phyloP scores from a whole-genome alignment of 1,140 invertebrate genomes.

The Cyphomyrmex costatus region DNA sequence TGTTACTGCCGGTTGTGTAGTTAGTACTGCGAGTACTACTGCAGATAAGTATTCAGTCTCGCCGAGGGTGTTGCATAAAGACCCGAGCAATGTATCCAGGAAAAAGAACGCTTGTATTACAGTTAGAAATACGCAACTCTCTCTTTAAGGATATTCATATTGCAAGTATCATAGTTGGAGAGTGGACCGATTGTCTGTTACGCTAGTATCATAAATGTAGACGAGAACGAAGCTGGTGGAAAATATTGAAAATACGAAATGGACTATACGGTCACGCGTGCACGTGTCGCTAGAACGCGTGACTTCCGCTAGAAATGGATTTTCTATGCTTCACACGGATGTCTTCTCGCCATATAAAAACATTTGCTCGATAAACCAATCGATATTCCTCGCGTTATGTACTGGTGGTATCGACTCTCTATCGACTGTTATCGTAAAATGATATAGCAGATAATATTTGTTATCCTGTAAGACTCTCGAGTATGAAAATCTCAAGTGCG shows the following conservation, averaged over 20 bases:
- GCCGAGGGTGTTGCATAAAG: conserved; percentile 28
- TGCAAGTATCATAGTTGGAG: neutral
- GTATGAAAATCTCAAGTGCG: too few relatives aligned
- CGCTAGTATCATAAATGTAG: neutral
- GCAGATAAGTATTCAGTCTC: neutral
- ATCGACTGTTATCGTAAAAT: neutral
- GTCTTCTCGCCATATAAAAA: conserved; percentile 9
- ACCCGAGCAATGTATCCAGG: neutral
- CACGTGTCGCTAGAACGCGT: conserved; percentile 49
- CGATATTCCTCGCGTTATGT: neutral
- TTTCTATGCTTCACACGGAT: conserved; percentile 6
- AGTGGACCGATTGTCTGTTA: neutral
- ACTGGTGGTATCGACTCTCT: conserved; percentile 24
- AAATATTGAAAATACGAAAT: conserved; percentile 57
- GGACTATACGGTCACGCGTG: conserved; percentile 54
- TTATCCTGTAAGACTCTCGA: neutral
- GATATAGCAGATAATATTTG: neutral
- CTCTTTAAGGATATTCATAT: neutral
- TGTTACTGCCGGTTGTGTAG: too few relatives aligned
- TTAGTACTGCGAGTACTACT: neutral
- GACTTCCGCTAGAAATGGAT: conserved; percentile 63
- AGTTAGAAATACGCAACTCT: neutral
- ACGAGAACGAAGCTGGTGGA: neutral
- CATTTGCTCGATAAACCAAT: neutral
- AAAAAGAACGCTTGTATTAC: conserved; percentile 17